Conservation (phyloP, 1,140 invertebrate species). For the Drosophila kepulauana region DNA sequence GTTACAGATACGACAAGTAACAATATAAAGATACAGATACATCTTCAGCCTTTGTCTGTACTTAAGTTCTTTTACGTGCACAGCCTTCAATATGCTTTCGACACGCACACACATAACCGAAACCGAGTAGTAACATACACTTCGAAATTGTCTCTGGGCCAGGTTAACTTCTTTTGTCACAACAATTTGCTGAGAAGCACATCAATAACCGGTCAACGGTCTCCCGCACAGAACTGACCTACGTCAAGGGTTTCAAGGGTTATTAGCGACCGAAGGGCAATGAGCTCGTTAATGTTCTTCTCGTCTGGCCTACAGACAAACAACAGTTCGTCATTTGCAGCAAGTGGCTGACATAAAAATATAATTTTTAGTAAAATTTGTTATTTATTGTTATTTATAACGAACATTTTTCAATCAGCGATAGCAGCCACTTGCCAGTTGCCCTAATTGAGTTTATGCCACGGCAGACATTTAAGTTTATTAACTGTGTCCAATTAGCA, state of each 20-base stretch:
- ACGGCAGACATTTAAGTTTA: slow-evolving; percentile 15
- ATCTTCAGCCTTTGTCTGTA: slow-evolving; percentile 7
- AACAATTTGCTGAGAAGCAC: slow-evolving; percentile 11
- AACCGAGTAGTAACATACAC: not conserved
- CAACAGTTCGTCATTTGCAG: not conserved
- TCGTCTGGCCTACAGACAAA: not conserved
- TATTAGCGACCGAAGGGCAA: slow-evolving; percentile 48
- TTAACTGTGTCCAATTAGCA: slow-evolving; percentile 58
- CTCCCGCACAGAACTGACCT: slow-evolving; percentile 52
- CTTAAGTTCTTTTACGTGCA: slow-evolving; percentile 31
- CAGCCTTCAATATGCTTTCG: slow-evolving; percentile 28
- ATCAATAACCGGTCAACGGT: slow-evolving; percentile 35
- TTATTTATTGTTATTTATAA: slow-evolving; percentile 40
- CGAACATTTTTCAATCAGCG: slow-evolving; percentile 41
- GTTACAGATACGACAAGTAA: slow-evolving; percentile 1
- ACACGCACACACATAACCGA: not conserved
- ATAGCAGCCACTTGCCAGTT: slow-evolving; percentile 4
- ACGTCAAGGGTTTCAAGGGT: slow-evolving; percentile 34
- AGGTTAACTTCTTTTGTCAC: slow-evolving; percentile 20
- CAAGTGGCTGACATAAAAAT: slow-evolving; percentile 12
- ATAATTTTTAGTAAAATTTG: slow-evolving; percentile 15
- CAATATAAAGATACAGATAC: slow-evolving; percentile 5
- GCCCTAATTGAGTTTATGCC: slow-evolving; percentile 31
- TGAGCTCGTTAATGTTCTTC: slow-evolving; percentile 60
- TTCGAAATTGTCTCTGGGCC: not conserved